Conservation (phyloP, 2,113 vertebrate genomes). For the Microcebus murinus region DNA sequence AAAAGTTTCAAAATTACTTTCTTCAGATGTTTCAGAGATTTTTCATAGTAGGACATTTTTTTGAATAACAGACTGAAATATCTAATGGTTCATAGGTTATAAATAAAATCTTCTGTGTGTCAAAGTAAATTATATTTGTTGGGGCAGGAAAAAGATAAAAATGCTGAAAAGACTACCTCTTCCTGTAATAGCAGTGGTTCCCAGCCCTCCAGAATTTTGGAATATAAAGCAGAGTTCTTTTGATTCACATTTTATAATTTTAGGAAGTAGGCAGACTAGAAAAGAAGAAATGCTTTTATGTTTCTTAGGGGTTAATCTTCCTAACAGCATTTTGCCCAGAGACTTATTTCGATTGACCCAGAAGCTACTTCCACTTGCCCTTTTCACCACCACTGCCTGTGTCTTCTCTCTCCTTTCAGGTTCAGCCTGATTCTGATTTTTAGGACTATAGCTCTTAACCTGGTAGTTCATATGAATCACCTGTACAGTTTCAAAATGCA, state of each 20-base stretch:
- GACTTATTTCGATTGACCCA: neutral
- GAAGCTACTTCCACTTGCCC: neutral
- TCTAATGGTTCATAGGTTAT: neutral
- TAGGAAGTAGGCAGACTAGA: neutral
- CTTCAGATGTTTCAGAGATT: slow-evolving; percentile 59
- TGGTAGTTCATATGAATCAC: neutral
- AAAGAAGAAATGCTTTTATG: neutral
- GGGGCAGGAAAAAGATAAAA: neutral
- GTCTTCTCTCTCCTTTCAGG: neutral
- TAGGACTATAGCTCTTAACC: neutral
- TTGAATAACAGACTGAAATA: slow-evolving; percentile 38
- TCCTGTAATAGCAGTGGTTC: neutral
- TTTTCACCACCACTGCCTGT: neutral
- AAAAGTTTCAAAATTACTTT: slow-evolving; percentile 65
- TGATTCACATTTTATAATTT: neutral
- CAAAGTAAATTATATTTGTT: slow-evolving; percentile 21
- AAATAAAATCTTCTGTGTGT: slow-evolving; percentile 25
- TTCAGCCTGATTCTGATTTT: neutral
- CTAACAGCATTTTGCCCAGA: neutral
- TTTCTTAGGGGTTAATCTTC: neutral
- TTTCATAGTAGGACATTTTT: slow-evolving; percentile 53
- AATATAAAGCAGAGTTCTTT: neutral
- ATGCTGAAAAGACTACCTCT: neutral
- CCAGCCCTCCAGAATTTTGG: neutral
- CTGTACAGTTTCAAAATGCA: neutral